phyloP scores from a whole-genome alignment of 2,888 invertebrate genomes.

The Merodon equestris region DNA sequence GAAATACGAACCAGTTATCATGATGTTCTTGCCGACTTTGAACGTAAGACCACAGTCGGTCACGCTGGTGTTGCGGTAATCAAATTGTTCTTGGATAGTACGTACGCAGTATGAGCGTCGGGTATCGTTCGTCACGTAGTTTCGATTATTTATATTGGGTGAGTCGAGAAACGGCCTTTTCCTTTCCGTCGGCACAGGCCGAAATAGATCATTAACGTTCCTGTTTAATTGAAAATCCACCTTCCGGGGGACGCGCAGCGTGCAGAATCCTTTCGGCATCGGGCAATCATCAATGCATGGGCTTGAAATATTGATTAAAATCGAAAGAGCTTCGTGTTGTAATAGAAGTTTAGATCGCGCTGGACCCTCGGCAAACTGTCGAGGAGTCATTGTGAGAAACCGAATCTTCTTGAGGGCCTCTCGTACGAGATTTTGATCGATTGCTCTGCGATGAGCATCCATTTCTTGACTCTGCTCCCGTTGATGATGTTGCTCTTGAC shows the following conservation, averaged over 20 bases:
- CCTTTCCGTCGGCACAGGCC: conserved; percentile 50
- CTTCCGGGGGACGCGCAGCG: conserved; percentile 77
- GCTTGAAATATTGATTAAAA: conserved; percentile 90
- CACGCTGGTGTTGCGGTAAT: conserved; percentile 87
- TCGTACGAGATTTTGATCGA: conserved; percentile 79
- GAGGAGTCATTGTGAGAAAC: conserved; percentile 88
- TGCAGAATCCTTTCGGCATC: conserved; percentile 88
- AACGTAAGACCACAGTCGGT: conserved; percentile 89
- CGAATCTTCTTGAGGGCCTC: conserved; percentile 87
- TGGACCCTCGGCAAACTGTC: conserved; percentile 91
- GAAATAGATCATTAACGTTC: conserved; percentile 50
- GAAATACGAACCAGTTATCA: conserved; percentile 83
- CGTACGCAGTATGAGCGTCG: conserved; percentile 86
- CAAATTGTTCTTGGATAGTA: conserved; percentile 83
- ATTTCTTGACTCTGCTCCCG: conserved; percentile 62
- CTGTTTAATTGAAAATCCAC: conserved; percentile 70
- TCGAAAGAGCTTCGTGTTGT: conserved; percentile 88
- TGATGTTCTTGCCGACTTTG: conserved; percentile 89
- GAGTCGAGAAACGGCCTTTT: conserved; percentile 69
- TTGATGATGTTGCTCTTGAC: no score
- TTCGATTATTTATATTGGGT: conserved; percentile 69
- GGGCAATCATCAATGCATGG: conserved; percentile 83
- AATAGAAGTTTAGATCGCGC: conserved; percentile 86
- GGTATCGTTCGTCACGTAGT: conserved; percentile 76
- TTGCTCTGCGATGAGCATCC: conserved; percentile 74